phyloP scores from a whole-genome alignment of 1,140 invertebrate species.

The Temnothorax longispinosus region DNA sequence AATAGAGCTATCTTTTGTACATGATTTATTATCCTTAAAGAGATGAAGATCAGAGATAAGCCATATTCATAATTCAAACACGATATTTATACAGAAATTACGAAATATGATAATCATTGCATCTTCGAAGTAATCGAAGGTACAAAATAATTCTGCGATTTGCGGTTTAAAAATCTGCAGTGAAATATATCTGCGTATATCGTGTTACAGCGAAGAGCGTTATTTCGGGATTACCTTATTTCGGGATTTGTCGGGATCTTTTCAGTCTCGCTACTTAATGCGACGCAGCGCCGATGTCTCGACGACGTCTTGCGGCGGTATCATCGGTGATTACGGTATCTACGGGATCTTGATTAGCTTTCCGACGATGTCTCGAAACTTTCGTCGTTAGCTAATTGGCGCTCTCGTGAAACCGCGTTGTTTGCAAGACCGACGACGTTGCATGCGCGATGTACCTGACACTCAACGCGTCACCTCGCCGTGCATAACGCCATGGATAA shows the following conservation, averaged over 20 bases:
- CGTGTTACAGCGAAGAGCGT: neutral
- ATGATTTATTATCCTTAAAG: neutral
- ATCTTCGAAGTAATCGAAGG: neutral
- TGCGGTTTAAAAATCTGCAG: neutral
- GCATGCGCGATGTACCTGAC: conserved; percentile 66
- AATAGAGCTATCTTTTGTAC: neutral
- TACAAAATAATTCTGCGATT: neutral
- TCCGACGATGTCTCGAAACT: conserved; percentile 80
- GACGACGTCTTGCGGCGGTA: conserved; percentile 61
- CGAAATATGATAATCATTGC: neutral
- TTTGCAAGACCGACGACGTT: conserved; percentile 73
- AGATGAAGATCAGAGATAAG: neutral
- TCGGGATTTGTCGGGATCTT: neutral
- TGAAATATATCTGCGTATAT: neutral
- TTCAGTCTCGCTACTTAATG: neutral
- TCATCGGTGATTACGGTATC: conserved; percentile 80
- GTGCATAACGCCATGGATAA: conserved; percentile 41
- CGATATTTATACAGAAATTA: neutral
- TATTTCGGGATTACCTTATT: neutral
- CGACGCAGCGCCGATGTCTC: neutral
- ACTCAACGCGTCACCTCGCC: conserved; percentile 58
- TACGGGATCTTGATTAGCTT: conserved; percentile 80
- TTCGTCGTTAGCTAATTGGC: conserved; percentile 83
- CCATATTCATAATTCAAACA: neutral
- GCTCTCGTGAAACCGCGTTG: conserved; percentile 75